These are phyloP conservation scores for Popillia japonica DNA, from an alignment of 1,140 invertebrate species.

Conservation along the genomic window DNA sequence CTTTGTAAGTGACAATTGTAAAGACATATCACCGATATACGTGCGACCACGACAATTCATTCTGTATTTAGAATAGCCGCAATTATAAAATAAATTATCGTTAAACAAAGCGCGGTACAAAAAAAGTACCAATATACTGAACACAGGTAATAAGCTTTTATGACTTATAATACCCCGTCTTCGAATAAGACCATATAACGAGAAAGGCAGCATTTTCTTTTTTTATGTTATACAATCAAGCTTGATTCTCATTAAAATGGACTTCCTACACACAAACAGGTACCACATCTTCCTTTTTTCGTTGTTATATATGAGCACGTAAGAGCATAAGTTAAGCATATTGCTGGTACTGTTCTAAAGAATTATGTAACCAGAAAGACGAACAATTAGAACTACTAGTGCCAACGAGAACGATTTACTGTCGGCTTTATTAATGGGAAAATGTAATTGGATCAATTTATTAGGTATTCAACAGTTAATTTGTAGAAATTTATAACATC, in stretches of 20 bases:
- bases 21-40: no score
- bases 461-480: constrained; percentile 18
- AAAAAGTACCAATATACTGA: neutral
- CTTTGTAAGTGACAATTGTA: no score
- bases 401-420: constrained; percentile 13
- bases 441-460: constrained; percentile 19
- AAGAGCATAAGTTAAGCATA: neutral
- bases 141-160: neutral
- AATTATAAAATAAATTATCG: neutral
- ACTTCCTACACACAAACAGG: constrained; percentile 5
- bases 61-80: neutral
- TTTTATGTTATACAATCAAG: neutral
- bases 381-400: neutral
- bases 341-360: neutral
- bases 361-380: neutral
- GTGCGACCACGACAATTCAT: no score
- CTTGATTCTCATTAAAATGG: constrained; percentile 19
- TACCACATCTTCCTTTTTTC: neutral
- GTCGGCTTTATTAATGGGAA: neutral
- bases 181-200: constrained; percentile 1
- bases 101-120: neutral
- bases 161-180: constrained; percentile 3
- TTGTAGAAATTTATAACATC: neutral
- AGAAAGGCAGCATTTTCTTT: neutral
- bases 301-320: neutral